Evolutionary conservation across 1,140 invertebrate species (phyloP).

Genomic region (Drosophila lowei): DNA sequence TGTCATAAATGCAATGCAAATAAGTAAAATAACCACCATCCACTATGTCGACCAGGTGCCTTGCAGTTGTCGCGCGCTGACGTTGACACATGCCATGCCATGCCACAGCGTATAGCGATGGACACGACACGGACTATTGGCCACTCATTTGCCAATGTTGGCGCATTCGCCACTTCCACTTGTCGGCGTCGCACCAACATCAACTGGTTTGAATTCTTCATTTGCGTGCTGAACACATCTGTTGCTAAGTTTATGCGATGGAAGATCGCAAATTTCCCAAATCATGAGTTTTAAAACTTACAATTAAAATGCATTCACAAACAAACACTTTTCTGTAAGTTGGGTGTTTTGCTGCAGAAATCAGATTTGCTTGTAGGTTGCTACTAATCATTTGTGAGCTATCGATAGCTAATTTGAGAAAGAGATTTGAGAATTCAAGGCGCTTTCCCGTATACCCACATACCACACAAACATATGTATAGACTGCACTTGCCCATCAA

Average conservation of each 20-base stretch:
- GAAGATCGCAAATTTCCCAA: not conserved
- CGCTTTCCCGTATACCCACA: conserved; percentile 12
- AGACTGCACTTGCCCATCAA: too few species aligned
- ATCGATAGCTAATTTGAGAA: not conserved
- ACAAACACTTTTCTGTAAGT: not conserved
- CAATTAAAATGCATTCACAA: too few species aligned
- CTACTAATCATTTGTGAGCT: not conserved
- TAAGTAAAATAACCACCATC: conserved; percentile 35
- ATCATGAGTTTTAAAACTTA: too few species aligned
- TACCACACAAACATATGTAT: not conserved
- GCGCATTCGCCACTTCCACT: conserved; percentile 51
- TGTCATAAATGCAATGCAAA: conserved; percentile 46
- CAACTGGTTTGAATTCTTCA: conserved; percentile 74
- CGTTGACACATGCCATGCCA: conserved; percentile 60
- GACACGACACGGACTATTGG: conserved; percentile 38
- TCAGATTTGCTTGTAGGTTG: not conserved
- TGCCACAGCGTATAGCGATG: conserved; percentile 11
- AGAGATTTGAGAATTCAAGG: not conserved
- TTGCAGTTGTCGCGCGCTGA: conserved; percentile 38
- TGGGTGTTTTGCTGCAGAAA: too few species aligned
- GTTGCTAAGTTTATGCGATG: conserved; percentile 9
- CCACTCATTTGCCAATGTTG: conserved; percentile 50
- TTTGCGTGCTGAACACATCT: conserved; percentile 65
- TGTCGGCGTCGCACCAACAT: conserved; percentile 48
- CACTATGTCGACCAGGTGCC: conserved; percentile 47